These are phyloP conservation scores for Drosophila rhopaloa DNA, from an alignment of 1,140 invertebrate species.

Conservation along the genomic window DNA sequence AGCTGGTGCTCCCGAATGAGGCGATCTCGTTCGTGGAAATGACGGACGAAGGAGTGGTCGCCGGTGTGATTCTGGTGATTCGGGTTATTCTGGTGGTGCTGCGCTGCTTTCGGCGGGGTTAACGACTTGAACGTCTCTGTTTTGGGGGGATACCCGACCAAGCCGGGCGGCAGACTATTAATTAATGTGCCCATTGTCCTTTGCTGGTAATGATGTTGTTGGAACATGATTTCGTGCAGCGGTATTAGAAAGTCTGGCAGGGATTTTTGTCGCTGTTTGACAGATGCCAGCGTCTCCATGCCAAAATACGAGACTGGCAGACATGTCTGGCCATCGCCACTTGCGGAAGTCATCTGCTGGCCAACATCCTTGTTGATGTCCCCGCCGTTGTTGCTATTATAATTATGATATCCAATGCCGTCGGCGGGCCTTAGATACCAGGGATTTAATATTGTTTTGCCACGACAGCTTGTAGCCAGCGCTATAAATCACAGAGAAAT, in stretches of 20 bases:
- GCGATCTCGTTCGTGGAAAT: slow-evolving; percentile 83
- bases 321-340: slow-evolving; percentile 58
- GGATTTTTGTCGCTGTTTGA: slow-evolving; percentile 68
- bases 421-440: slow-evolving; percentile 71
- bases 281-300: slow-evolving; percentile 57
- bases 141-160: slow-evolving; percentile 41
- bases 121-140: slow-evolving; percentile 73
- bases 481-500: slow-evolving; percentile 66
- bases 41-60: slow-evolving; percentile 76
- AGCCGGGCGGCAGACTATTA: slow-evolving; percentile 68
- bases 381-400: slow-evolving; percentile 37
- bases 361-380: slow-evolving; percentile 42
- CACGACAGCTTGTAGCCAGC: slow-evolving; percentile 66
- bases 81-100: slow-evolving; percentile 30
- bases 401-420: slow-evolving; percentile 72
- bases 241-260: slow-evolving; percentile 78
- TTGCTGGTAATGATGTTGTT: slow-evolving; percentile 59
- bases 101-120: slow-evolving; percentile 65
- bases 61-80: slow-evolving; percentile 45
- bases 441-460: slow-evolving; percentile 69
- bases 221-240: slow-evolving; percentile 77
- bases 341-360: slow-evolving; percentile 43
- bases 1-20: slow-evolving; percentile 83
- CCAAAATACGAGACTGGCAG: slow-evolving; percentile 69
- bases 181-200: slow-evolving; percentile 74